phyloP scores from a whole-genome alignment of 2,113 vertebrate species.

The Pseudolaguvia tuberculata region DNA sequence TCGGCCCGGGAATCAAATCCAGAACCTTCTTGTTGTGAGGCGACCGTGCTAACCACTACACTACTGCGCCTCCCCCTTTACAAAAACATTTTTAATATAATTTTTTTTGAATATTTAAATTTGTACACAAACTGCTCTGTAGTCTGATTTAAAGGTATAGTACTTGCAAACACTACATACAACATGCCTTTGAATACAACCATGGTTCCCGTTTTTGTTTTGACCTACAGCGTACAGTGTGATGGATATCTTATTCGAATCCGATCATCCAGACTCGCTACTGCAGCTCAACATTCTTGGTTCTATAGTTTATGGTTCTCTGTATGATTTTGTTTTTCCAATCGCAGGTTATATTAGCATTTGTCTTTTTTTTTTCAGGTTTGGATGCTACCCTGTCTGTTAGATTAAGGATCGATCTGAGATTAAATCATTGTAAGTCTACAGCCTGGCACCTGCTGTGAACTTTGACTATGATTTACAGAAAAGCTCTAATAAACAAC shows the following conservation, averaged over 20 bases:
- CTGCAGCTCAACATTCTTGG: background rate
- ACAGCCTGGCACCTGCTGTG: conserved; percentile 5
- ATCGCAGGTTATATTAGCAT: background rate
- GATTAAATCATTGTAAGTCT: conserved; percentile 1
- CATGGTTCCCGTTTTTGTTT: background rate
- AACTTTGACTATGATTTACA: conserved; percentile 7
- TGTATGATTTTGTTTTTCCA: background rate
- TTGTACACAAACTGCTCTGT: background rate
- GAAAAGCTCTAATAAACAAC: conserved; percentile 1
- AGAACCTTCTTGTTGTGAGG: no score
- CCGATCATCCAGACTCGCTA: background rate
- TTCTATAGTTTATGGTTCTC: background rate
- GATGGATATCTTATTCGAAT: no score
- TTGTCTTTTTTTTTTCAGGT: background rate
- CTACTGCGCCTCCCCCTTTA: no score
- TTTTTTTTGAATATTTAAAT: background rate
- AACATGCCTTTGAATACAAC: background rate
- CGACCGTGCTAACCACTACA: no score
- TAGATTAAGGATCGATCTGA: background rate
- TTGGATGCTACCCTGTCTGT: background rate
- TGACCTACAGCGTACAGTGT: background rate
- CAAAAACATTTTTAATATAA: no score
- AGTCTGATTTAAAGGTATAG: background rate
- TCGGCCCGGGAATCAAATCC: no score
- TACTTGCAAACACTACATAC: background rate